Evolutionary conservation across 2,797 vertebrate genomes (phyloP).

Genomic region (Phaenicophaeus curvirostris): DNA sequence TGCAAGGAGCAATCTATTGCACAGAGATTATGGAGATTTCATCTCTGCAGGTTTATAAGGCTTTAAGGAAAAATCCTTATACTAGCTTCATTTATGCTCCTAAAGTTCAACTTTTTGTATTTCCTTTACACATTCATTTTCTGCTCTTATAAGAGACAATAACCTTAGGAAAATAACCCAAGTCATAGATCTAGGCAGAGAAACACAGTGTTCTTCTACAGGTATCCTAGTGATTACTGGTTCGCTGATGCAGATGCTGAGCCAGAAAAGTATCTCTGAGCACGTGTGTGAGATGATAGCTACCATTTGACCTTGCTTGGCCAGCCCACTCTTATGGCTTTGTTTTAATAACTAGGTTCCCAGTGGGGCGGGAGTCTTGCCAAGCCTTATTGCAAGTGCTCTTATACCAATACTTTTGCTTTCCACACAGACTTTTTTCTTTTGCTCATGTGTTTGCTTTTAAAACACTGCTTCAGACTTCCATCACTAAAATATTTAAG

Average conservation of each 20-base stretch:
- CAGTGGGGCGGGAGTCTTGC: not conserved
- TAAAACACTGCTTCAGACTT: not conserved
- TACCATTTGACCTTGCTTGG: not conserved
- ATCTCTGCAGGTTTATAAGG: not conserved
- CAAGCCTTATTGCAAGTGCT: not conserved
- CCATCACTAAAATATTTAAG: not conserved
- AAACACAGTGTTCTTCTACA: not conserved
- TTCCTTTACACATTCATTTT: not conserved
- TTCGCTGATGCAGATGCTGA: not conserved
- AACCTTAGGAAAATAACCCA: not conserved
- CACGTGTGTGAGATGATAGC: not conserved
- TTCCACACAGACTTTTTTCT: not conserved
- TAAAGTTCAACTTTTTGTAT: not conserved
- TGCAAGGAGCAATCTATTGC: not conserved
- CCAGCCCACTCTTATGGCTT: not conserved
- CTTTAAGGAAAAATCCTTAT: not conserved
- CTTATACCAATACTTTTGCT: not conserved
- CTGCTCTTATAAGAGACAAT: not conserved
- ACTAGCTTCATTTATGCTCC: not conserved
- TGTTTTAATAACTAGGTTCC: not conserved
- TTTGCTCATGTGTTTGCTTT: not conserved
- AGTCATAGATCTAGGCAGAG: not conserved
- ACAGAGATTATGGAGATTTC: not conserved
- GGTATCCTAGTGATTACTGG: not conserved
- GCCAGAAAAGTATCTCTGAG: not conserved